These are phyloP conservation scores for Tetranychus truncatus DNA, from an alignment of 2,888 invertebrate species.

Conservation along the genomic window DNA sequence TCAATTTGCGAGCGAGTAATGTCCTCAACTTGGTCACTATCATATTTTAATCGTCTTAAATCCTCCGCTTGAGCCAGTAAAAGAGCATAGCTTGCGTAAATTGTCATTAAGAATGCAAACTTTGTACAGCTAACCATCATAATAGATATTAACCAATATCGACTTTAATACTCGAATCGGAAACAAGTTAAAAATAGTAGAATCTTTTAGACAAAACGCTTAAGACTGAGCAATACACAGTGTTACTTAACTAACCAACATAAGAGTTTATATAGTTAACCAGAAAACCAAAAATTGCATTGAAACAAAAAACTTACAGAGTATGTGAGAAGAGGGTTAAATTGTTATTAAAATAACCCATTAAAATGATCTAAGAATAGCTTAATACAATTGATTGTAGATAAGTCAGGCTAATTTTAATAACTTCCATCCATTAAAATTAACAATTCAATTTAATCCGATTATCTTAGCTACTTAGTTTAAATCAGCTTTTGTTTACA, in stretches of 20 bases:
- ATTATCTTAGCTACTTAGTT: not conserved
- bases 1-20: no score
- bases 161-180: no score
- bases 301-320: no score
- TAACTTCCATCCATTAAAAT: not conserved
- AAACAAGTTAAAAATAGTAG: no score
- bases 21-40: not conserved
- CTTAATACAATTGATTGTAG: not conserved
- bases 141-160: not conserved
- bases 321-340: no score
- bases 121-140: not conserved
- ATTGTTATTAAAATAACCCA: no score
- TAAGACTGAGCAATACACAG: no score
- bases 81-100: not conserved
- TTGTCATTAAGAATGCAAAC: not conserved
- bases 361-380: not conserved
- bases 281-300: no score
- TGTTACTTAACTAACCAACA: no score
- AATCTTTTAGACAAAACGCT: no score
- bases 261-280: no score
- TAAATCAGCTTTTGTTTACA: not conserved
- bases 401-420: not conserved
- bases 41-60: not conserved
- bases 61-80: not conserved
- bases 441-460: not conserved